Base-by-base conservation (phyloP, 2,113 vertebrate genomes). In the Zosterops pallidus region DNA sequence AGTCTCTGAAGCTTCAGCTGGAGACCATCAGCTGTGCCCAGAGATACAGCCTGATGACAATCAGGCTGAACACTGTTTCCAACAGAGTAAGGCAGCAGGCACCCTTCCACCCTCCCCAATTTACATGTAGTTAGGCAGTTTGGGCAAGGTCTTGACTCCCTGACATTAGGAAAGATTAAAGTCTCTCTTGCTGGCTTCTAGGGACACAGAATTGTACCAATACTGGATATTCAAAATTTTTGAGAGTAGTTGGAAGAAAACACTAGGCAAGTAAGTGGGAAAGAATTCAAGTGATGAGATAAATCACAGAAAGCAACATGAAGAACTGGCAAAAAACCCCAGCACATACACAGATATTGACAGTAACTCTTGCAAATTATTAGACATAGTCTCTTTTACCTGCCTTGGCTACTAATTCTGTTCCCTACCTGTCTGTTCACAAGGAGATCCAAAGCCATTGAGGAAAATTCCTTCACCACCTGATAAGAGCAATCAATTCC, bases 21-120 rank as follows among this genome's bases (percentile, higher is more conserved):
- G 44, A 95, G 80, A 90, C 52, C 56, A 91, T 29, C 52, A 94
- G 41, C 37, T 44, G 76, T 8, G 67, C 62, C 53, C 18, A 15
- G 26, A 68, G 71, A 41, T 12, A 37, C 0, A 2, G 28, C n/a
- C 60, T 47, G 60, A 23, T 14, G 52, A n/a, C 0, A 4, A 41
- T 29, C 11, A 82, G 74, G 18, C 28, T 46, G 22, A 55, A 52
- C 19, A 9, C 12, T 33, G 6, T 35, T 72, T 69, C 42, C 39
- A 33, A 7, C 28, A 35, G 20, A 65, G 16, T 55, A 60, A 78
- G 52, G 53, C 41, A 67, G 67, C n/a, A 62, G 53, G 57, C 46
- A 67, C 28, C 29, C 4, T 60, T 26, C 52, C 7, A 33, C 15
- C 7, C 28, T 62, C 37, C 39, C 24, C 52, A 17, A 0, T 47